Evolutionary conservation across 2,888 invertebrate species (phyloP), one percentile per base, ranked within the genome.

Genomic region (Caenorhabditis japonica): DNA sequence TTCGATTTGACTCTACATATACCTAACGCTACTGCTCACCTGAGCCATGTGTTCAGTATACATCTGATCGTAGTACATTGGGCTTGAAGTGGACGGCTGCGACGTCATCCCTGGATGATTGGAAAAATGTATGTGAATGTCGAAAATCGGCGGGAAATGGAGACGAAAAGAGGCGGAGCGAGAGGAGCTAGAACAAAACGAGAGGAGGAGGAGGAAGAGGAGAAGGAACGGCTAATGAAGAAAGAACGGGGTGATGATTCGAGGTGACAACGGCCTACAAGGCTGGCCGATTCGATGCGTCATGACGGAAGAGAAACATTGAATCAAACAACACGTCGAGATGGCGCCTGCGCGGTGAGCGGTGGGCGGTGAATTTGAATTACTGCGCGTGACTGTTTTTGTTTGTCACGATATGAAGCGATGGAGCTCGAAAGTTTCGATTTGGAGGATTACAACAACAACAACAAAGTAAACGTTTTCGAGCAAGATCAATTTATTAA

Each of bases 71-170:
- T 71, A 71, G 33, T 62, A 71, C 51, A 68, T 68, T 17, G 51
- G 58, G 46, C 56, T 71, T 4, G 71, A 71, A 15, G 71, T 71
- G 17, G 71, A 71, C 21, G 71, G 71, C 36, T 71, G 71, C 36
- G 71, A 71, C 10, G 71, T 64, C 71, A 71, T 71, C 58, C 51
- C 62, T 62, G 62, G 62, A 62, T 62, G 27, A 62, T 53, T 49
- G 33, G 44, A n/a, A 23, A 53, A 44, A 17, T 15, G 34, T 25
- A n/a, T 7, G 38, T 43, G 17, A 49, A 33, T 33, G 46, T n/a
- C n/a, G n/a, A n/a, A n/a, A n/a, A n/a, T n/a, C n/a, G n/a, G n/a
- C n/a, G n/a, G n/a, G n/a, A n/a, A n/a, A n/a, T n/a, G n/a, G n/a
- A n/a, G n/a, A n/a, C n/a, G 47, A 73, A 46, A 39, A 62, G 17